Evolutionary conservation across 2,113 vertebrate genomes (phyloP).

Genomic region (Phalacrocorax aristotelis): DNA sequence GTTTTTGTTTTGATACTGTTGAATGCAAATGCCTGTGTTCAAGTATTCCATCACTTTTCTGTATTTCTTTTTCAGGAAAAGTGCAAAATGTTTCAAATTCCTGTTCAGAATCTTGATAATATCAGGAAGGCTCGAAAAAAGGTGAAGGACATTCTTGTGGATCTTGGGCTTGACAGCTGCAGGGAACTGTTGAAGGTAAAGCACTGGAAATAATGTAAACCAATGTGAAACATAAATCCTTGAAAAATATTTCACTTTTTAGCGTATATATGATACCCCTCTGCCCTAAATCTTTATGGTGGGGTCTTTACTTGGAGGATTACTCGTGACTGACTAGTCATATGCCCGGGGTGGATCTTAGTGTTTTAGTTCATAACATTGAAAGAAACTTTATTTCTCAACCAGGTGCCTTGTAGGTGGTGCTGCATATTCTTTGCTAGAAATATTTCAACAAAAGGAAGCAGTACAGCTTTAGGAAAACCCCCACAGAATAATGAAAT

Average conservation of each 20-base stretch:
- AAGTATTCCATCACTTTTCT: not conserved
- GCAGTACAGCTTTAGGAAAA: not conserved
- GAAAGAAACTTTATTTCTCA: not conserved
- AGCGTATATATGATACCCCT: not conserved
- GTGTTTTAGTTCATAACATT: not conserved
- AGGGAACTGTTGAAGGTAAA: slow-evolving; percentile 83
- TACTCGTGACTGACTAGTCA: not conserved
- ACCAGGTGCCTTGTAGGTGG: not conserved
- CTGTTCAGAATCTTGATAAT: slow-evolving; percentile 86
- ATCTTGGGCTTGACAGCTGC: slow-evolving; percentile 86
- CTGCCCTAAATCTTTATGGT: not conserved
- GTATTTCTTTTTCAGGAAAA: slow-evolving; percentile 63
- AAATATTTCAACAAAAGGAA: not conserved
- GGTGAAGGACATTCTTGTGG: slow-evolving; percentile 85
- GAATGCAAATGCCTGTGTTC: not conserved
- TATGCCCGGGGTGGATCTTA: not conserved
- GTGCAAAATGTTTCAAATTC: slow-evolving; percentile 87
- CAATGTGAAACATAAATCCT: not conserved
- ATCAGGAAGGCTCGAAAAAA: slow-evolving; percentile 85
- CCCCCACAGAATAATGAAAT: not conserved
- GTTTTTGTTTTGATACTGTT: not conserved
- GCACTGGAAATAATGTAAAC: not conserved
- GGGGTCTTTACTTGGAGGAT: not conserved
- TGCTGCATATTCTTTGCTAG: not conserved
- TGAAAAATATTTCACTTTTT: not conserved